phyloP scores from a whole-genome alignment of 2,113 vertebrate genomes.

The Lanius collurio region DNA sequence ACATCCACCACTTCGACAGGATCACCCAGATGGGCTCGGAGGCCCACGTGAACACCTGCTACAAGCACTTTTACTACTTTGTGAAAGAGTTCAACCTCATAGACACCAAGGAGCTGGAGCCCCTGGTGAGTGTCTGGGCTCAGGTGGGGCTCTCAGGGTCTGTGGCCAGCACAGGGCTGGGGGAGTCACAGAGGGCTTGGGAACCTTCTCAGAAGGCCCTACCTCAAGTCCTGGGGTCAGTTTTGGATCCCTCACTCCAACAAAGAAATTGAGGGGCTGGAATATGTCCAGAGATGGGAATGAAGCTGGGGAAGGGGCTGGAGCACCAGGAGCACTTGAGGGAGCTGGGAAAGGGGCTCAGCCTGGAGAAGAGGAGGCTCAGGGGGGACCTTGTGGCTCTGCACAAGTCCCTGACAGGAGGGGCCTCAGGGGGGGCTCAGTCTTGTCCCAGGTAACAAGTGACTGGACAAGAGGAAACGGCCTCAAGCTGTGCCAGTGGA shows the following conservation, averaged over 20 bases:
- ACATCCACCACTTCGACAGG: constrained; percentile 97
- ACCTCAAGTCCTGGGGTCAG: background rate
- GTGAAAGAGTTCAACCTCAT: constrained; percentile 92
- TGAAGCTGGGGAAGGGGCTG: background rate
- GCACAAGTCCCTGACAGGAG: background rate
- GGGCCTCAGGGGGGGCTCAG: accelerated
- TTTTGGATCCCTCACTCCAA: background rate
- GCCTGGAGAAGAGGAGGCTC: background rate
- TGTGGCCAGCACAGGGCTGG: background rate
- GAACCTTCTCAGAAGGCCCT: background rate
- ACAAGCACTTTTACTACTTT: constrained; percentile 99
- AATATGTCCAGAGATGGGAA: background rate
- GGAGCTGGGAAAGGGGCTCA: background rate
- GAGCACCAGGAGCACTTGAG: background rate
- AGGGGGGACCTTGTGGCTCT: background rate
- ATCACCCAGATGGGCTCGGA: constrained; percentile 95
- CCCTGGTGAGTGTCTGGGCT: constrained; percentile 83
- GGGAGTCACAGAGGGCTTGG: background rate
- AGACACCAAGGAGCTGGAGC: constrained; percentile 97
- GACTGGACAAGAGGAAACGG: background rate
- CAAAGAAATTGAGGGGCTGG: background rate
- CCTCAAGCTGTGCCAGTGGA: background rate
- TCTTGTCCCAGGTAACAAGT: background rate
- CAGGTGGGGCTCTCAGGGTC: background rate
- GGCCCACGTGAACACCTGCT: constrained; percentile 98